Conservation (phyloP, 2,113 vertebrate species). For the Lophius piscatorius region DNA sequence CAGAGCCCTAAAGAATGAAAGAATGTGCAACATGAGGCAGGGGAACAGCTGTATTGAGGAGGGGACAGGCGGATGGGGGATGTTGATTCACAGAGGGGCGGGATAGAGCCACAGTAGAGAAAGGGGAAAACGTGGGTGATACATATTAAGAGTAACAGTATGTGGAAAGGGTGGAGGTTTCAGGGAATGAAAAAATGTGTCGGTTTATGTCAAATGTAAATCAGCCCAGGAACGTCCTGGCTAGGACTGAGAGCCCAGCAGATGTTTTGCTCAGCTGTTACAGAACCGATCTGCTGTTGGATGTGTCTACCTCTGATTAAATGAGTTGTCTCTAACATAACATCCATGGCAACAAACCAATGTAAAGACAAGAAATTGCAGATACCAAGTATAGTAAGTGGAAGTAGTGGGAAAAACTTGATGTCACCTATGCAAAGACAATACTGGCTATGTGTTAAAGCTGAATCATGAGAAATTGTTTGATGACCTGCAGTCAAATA, state of each 20-base stretch:
- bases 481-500: background rate
- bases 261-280: conserved; percentile 74
- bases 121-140: conserved; percentile 1
- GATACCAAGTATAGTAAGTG: conserved; percentile 31
- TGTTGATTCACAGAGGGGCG: conserved; percentile 41
- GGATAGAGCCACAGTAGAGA: conserved; percentile 28
- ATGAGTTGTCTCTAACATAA: conserved; percentile 51
- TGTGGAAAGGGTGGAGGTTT: conserved; percentile 42
- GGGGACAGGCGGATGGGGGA: conserved; percentile 1
- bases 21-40: conserved; percentile 78
- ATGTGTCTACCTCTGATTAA: conserved; percentile 55
- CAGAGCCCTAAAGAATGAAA: conserved; percentile 71
- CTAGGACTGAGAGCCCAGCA: conserved; percentile 44
- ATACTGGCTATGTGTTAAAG: conserved; percentile 21
- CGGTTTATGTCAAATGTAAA: conserved; percentile 59
- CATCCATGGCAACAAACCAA: conserved; percentile 57
- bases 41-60: conserved; percentile 73
- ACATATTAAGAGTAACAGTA: conserved; percentile 16
- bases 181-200: conserved; percentile 60
- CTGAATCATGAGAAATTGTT: conserved; percentile 1
- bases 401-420: conserved; percentile 56
- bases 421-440: conserved; percentile 41
- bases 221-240: conserved; percentile 56
- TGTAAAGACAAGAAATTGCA: conserved; percentile 43
- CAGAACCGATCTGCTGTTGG: conserved; percentile 56